Percentiles rank a stretch among this genome's conserved stretches.
Evolutionary conservation across 2,113 vertebrate genomes (phyloP).

Genomic region (Circaetus gallicus): DNA sequence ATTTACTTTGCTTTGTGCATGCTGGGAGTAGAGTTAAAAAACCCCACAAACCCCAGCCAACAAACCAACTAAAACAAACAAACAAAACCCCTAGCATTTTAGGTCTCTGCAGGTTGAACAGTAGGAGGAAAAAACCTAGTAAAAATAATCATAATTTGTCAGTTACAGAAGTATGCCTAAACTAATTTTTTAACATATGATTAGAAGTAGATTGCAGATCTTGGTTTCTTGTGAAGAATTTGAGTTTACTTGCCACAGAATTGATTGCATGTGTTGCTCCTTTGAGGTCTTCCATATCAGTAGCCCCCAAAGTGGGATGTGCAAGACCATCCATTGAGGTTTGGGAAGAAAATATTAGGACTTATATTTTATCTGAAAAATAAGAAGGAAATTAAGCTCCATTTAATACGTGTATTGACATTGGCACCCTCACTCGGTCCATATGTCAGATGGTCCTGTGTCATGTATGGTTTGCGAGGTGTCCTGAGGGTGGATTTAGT

Average conservation of each 20-base stretch:
- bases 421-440: neutral
- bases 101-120: neutral
- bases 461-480: fast-evolving
- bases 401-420: neutral
- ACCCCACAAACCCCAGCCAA: neutral
- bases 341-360: neutral
- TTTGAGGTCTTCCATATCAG: fast-evolving
- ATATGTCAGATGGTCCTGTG: neutral
- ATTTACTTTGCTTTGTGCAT: neutral
- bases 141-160: neutral
- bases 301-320: neutral
- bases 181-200: neutral
- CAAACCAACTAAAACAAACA: neutral
- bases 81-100: fast-evolving
- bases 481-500: neutral
- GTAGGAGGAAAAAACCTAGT: neutral
- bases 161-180: neutral
- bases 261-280: neutral
- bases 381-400: neutral
- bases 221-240: neutral
- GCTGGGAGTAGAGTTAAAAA: neutral
- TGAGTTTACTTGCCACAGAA: neutral
- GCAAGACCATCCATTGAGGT: neutral
- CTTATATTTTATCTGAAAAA: neutral
- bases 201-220: neutral